phyloP scores from a whole-genome alignment of 2,797 vertebrate species.

The Rachycentron canadum region DNA sequence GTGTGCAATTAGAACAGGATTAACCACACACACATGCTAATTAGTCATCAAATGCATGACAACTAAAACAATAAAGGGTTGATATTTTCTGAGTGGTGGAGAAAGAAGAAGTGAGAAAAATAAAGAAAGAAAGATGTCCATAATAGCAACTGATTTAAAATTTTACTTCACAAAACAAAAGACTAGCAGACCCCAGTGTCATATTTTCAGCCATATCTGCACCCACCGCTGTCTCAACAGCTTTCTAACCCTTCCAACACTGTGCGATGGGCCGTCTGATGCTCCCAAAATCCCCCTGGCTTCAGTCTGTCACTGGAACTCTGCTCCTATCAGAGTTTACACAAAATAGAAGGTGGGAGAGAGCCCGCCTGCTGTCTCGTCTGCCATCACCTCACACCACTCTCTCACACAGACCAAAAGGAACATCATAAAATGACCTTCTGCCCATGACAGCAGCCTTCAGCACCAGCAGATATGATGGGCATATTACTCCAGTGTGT shows the following conservation, averaged over 20 bases:
- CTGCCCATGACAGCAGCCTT: slow-evolving; percentile 76
- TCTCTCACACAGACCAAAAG: slow-evolving; percentile 40
- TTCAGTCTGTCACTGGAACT: slow-evolving; percentile 60
- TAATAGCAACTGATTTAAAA: not conserved
- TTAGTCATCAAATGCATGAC: not conserved
- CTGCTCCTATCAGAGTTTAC: slow-evolving; percentile 51
- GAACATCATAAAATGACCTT: slow-evolving; percentile 67
- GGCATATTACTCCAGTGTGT: slow-evolving; percentile 50
- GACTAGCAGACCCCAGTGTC: not conserved
- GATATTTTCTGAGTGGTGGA: not conserved
- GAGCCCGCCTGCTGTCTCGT: slow-evolving; percentile 43
- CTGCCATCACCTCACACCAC: slow-evolving; percentile 67
- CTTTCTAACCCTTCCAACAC: slow-evolving; percentile 29
- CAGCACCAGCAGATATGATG: slow-evolving; percentile 77
- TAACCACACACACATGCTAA: slow-evolving; percentile 7
- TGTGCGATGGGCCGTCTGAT: slow-evolving; percentile 3
- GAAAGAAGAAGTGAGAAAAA: not conserved
- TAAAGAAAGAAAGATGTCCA: not conserved
- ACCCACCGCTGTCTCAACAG: slow-evolving; percentile 38
- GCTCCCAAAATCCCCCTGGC: slow-evolving; percentile 35
- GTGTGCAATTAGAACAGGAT: slow-evolving; percentile 30
- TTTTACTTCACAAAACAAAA: not conserved
- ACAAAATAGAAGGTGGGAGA: slow-evolving; percentile 49
- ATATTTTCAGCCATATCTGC: slow-evolving; percentile 31
- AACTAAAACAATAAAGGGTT: not conserved